A percentile compares a stretch with the other conserved stretches of the same genome.
phyloP scores from a whole-genome alignment of 1,140 invertebrate genomes.

The Ips typographus region DNA sequence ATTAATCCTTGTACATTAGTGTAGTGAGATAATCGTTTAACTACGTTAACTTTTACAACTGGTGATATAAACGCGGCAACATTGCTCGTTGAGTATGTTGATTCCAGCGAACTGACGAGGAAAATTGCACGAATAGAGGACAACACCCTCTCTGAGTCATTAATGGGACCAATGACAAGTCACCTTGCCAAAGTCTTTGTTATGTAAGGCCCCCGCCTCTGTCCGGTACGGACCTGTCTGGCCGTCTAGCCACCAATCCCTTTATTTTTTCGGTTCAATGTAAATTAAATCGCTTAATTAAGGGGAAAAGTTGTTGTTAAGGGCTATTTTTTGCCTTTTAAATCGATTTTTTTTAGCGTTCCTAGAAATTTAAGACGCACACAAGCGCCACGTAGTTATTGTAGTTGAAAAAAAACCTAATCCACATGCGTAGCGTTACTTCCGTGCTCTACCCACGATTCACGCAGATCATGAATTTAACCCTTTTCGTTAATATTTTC shows the following conservation, averaged over 20 bases:
- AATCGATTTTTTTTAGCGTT: neutral
- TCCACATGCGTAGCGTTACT: no score
- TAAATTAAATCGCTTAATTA: slow-evolving; percentile 29
- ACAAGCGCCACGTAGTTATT: neutral
- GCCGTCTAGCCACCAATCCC: slow-evolving; percentile 26
- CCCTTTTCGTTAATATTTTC: no score
- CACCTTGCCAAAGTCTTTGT: slow-evolving; percentile 46
- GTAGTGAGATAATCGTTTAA: no score
- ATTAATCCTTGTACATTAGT: no score
- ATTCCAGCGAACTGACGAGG: slow-evolving; percentile 35
- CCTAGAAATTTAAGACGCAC: no score
- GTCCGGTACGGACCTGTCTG: slow-evolving; percentile 23
- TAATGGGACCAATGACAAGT: slow-evolving; percentile 51
- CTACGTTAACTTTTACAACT: no score
- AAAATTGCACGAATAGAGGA: slow-evolving; percentile 44
- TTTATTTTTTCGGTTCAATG: slow-evolving; percentile 21
- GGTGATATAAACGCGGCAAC: slow-evolving; percentile 5
- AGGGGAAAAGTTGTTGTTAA: slow-evolving; percentile 19
- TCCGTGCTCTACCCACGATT: no score
- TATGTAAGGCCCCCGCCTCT: slow-evolving; percentile 43
- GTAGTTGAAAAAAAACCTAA: no score
- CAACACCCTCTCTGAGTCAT: slow-evolving; percentile 54
- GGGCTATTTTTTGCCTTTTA: neutral
- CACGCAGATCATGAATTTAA: no score
- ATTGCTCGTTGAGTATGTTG: slow-evolving; percentile 13